Evolutionary conservation across 2,888 invertebrate genomes (phyloP), one percentile per base, ranked within the genome.

Genomic region (Hetaerina titia): DNA sequence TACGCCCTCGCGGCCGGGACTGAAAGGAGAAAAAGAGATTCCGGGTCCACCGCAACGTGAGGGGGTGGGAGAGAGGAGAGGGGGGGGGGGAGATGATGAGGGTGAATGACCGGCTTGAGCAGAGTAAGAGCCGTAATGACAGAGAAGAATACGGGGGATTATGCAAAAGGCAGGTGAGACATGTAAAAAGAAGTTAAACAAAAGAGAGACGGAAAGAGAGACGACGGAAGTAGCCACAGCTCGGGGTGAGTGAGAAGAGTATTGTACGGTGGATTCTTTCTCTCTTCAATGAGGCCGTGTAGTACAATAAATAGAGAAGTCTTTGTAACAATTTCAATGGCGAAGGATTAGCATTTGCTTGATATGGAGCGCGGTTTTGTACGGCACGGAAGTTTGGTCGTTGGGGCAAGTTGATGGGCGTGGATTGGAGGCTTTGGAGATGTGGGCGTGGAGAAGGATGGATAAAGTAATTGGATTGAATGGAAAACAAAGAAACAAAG

Each of bases 81-180:
- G 2, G 13, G 57, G 56, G 57, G 13, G 9, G 58, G 22, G 69
- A 69, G 69, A 69, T 31, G 31, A 31, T 4, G 25, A 4, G 81
- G 81, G n/a, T 81, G 81, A 81, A 81, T 81, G 81, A 81, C 81
- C 81, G 81, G 81, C 13, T 31, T 81, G 25, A 81, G 9, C 25
- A n/a, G 13, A 31, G 81, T 81, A 9, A n/a, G 9, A 22, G 69
- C n/a, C n/a, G 81, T 22, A 22, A 81, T 31, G 31, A 31, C 81
- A 25, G 6, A 31, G 13, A 81, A 31, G 81, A 81, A 81, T 13
- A 81, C 81, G 31, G 31, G 25, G 11, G 81, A 31, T 31, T 13
- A 31, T 15, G 31, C 81, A 31, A 81, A 69, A 81, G 60, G 60
- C 13, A 60, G 69, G 22, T 13, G 31, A 25, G 81, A 81, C 25